phyloP scores from a whole-genome alignment of 2,113 vertebrate genomes.

The Oreochromis tanganicae region DNA sequence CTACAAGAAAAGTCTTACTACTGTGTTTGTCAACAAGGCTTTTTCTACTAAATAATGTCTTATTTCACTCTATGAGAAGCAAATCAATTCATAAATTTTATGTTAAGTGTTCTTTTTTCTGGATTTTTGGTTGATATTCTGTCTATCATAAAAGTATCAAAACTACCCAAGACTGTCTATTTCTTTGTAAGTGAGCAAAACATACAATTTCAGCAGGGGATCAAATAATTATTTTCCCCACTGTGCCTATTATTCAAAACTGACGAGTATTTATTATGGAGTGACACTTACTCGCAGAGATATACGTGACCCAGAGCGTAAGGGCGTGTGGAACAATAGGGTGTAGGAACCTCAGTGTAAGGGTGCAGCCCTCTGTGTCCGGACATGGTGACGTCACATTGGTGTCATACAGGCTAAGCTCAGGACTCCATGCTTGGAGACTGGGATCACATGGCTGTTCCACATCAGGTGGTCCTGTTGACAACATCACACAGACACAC shows the following conservation, averaged over 20 bases:
- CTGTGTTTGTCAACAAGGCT: neutral
- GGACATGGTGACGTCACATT: slow-evolving; percentile 92
- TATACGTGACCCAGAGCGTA: slow-evolving; percentile 90
- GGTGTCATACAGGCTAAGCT: slow-evolving; percentile 87
- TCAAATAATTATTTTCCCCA: neutral
- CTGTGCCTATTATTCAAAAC: neutral
- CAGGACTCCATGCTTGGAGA: slow-evolving; percentile 93
- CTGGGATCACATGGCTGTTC: slow-evolving; percentile 92
- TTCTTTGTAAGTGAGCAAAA: neutral
- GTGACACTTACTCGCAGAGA: slow-evolving; percentile 71
- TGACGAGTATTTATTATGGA: neutral
- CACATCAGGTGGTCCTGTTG: slow-evolving; percentile 88
- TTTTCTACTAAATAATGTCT: neutral
- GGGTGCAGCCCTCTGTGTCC: slow-evolving; percentile 81
- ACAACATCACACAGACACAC: slow-evolving; percentile 17
- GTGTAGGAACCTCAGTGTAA: slow-evolving; percentile 83
- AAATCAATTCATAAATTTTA: neutral
- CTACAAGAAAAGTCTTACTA: neutral
- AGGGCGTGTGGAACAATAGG: slow-evolving; percentile 79
- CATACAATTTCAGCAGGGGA: neutral
- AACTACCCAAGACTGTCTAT: neutral
- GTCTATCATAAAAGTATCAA: neutral
- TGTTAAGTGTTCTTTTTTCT: neutral
- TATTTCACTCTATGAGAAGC: neutral
- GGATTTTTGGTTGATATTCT: neutral